Evolutionary conservation across 2,797 vertebrate species (phyloP).

Genomic region (Phoxinus dragarum): DNA sequence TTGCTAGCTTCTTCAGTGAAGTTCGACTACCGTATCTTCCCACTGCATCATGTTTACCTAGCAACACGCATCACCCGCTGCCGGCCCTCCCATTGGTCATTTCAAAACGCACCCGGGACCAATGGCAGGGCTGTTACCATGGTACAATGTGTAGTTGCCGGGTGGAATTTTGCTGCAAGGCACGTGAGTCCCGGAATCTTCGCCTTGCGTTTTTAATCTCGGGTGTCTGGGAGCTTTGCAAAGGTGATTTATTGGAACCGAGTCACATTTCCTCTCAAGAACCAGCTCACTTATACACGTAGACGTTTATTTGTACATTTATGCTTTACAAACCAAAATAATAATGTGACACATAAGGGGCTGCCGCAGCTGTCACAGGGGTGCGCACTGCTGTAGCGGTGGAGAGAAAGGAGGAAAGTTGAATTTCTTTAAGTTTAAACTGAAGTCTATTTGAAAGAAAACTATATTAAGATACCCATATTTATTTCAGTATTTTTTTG

Average conservation of each 20-base stretch:
- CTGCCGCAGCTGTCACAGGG: conserved; percentile 47
- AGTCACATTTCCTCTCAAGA: conserved; percentile 68
- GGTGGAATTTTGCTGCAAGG: conserved; percentile 90
- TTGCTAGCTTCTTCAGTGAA: conserved; percentile 76
- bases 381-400: conserved; percentile 30
- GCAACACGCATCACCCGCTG: conserved; percentile 91
- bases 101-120: conserved; percentile 83
- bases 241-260: conserved; percentile 77
- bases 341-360: conserved; percentile 46
- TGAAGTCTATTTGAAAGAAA: background rate
- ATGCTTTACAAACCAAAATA: conserved; percentile 49
- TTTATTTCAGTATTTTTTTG: background rate
- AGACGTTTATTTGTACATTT: conserved; percentile 62
- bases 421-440: background rate
- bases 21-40: conserved; percentile 89
- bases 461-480: no score
- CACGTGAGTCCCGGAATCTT: conserved; percentile 85
- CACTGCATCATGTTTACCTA: conserved; percentile 92
- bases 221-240: conserved; percentile 77
- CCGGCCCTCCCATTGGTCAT: conserved; percentile 88
- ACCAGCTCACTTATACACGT: conserved; percentile 62
- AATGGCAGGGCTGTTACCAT: conserved; percentile 94
- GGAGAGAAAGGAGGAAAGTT: conserved; percentile 47
- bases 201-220: conserved; percentile 80
- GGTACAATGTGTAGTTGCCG: conserved; percentile 88